Evolutionary conservation across 2,888 invertebrate species (phyloP).

Genomic region (Masnerella sp.): DNA sequence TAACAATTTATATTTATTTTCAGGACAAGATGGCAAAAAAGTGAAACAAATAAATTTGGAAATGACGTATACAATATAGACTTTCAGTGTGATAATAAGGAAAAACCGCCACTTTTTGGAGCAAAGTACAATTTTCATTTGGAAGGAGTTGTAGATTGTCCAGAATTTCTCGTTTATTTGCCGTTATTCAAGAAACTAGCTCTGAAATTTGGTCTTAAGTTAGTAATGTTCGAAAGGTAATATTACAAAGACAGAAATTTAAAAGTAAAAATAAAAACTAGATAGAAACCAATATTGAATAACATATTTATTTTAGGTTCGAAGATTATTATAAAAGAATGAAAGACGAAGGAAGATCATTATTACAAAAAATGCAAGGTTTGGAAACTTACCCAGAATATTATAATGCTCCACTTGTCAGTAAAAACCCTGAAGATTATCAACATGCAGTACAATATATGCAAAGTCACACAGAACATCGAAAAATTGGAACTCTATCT

Average conservation of each 20-base stretch:
- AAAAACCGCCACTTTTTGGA: constrained; percentile 91
- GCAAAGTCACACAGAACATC: constrained; percentile 72
- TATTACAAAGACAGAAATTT: constrained; percentile 1
- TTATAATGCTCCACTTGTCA: constrained; percentile 79
- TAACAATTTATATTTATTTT: too few species aligned
- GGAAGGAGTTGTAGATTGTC: constrained; percentile 98
- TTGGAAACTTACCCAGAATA: constrained; percentile 89
- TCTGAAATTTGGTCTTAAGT: constrained; percentile 84
- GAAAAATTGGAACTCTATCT: constrained; percentile 88
- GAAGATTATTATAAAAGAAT: constrained; percentile 87
- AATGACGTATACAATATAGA: constrained; percentile 88
- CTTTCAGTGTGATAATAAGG: constrained; percentile 82
- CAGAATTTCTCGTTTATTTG: constrained; percentile 98
- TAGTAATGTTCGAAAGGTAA: constrained; percentile 82
- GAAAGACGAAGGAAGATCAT: constrained; percentile 79
- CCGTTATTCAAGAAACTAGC: constrained; percentile 88
- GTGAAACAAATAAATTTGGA: constrained; percentile 82
- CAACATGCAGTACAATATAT: constrained; percentile 83
- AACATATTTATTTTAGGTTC: constrained; percentile 81
- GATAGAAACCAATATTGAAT: background rate
- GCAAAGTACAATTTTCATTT: constrained; percentile 97
- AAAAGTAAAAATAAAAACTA: background rate
- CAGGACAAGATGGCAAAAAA: constrained; percentile 81
- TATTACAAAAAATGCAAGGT: constrained; percentile 88
- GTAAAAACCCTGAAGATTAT: constrained; percentile 84